A percentile compares a stretch with the other conserved stretches of the same genome.
These are phyloP conservation scores for Sandelia bainsii DNA, from an alignment of 2,797 vertebrate species.

Conservation along the genomic window DNA sequence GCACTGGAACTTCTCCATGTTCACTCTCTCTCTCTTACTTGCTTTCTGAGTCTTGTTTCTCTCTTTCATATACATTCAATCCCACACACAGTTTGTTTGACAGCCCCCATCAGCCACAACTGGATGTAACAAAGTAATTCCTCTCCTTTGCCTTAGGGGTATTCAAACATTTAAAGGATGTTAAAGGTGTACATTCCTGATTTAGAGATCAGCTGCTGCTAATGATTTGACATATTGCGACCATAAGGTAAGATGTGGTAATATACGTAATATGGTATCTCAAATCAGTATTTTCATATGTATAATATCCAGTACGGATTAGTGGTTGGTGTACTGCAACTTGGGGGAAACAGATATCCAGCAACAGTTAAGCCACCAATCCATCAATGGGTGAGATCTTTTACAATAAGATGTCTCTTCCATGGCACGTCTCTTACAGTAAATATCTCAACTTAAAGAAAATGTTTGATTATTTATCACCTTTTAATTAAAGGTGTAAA, in stretches of 20 bases:
- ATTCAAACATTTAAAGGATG: constrained; percentile 43
- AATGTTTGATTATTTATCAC: no score
- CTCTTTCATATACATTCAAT: constrained; percentile 32
- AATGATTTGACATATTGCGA: constrained; percentile 21
- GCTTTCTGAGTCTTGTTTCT: constrained; percentile 22
- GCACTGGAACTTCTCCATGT: constrained; percentile 23
- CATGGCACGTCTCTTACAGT: background rate
- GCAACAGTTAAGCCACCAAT: no score
- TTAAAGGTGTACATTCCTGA: constrained; percentile 9
- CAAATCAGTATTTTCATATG: no score
- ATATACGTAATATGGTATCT: background rate
- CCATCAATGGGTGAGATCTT: background rate
- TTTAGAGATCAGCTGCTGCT: constrained; percentile 31
- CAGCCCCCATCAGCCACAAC: constrained; percentile 52
- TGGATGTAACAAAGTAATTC: constrained; percentile 41
- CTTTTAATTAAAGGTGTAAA: no score
- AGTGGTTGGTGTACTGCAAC: no score
- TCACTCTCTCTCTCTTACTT: background rate
- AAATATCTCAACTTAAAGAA: background rate
- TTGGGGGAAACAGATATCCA: no score
- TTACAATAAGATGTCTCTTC: background rate
- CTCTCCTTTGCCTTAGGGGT: constrained; percentile 36
- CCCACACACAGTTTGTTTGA: constrained; percentile 76
- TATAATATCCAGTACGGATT: no score
- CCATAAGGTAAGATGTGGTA: background rate